phyloP scores from a whole-genome alignment of 2,113 vertebrate genomes.

The Campylorhamphus procurvoides region DNA sequence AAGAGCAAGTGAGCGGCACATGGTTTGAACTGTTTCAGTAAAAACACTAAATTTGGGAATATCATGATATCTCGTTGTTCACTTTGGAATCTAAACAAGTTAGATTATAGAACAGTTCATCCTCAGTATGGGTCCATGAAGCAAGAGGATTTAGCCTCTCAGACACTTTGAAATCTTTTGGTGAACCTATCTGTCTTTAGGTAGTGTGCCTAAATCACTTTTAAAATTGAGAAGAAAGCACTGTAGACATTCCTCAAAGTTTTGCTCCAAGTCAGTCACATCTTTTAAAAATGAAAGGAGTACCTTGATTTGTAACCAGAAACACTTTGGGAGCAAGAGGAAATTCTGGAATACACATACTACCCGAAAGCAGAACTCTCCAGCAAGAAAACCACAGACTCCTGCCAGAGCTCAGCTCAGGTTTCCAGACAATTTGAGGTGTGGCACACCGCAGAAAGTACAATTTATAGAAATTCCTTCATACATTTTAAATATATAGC shows the following conservation, averaged over 20 bases:
- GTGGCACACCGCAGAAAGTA: neutral
- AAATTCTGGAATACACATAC: slow-evolving; percentile 23
- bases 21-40: neutral
- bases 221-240: neutral
- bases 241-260: neutral
- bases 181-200: neutral
- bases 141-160: neutral
- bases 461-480: slow-evolving; percentile 10
- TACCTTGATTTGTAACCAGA: slow-evolving; percentile 5
- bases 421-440: slow-evolving; percentile 14
- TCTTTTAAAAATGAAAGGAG: neutral
- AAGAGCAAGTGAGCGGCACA: accelerated
- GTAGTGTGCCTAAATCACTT: neutral
- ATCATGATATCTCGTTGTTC: neutral
- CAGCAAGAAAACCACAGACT: neutral
- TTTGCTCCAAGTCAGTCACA: neutral
- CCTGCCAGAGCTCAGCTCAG: neutral
- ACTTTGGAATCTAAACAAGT: neutral
- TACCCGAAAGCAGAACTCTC: neutral
- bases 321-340: neutral
- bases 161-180: neutral
- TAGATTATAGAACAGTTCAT: neutral
- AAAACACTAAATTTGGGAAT: neutral
- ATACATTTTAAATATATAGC: neutral
- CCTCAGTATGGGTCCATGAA: accelerated